A percentile compares a stretch with the other conserved stretches of the same genome.
phyloP scores from a whole-genome alignment of 2,797 vertebrate genomes.

The Lepus oiostolus region DNA sequence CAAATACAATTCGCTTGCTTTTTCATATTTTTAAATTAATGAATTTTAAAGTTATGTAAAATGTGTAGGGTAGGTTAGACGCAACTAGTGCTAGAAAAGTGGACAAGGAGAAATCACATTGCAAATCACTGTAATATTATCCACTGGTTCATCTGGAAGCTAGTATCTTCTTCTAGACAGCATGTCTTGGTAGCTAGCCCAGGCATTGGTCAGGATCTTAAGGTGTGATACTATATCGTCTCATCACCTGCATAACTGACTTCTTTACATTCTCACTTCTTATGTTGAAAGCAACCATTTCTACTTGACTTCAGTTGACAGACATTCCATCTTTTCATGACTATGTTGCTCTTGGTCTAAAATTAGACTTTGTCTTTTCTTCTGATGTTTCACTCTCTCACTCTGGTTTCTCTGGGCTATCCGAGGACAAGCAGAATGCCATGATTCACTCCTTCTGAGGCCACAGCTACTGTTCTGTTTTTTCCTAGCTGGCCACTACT shows the following conservation, averaged over 20 bases:
- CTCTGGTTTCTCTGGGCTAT: not conserved
- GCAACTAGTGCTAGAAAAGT: not conserved
- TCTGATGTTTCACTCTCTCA: not conserved
- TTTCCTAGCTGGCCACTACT: not conserved
- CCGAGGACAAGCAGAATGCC: not conserved
- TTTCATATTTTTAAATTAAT: conserved; percentile 37
- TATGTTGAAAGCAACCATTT: conserved; percentile 15
- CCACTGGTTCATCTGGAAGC: not conserved
- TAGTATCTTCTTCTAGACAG: not conserved
- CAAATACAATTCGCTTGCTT: not conserved
- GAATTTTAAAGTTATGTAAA: not conserved
- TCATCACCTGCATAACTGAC: not conserved
- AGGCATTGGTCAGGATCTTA: not conserved
- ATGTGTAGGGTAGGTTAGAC: not conserved
- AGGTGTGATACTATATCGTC: not conserved
- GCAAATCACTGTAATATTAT: not conserved
- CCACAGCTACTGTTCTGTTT: not conserved
- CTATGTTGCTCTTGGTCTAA: not conserved
- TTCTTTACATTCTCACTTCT: conserved; percentile 16
- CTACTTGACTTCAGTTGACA: not conserved
- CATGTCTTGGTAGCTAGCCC: not conserved
- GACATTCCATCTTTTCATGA: not conserved
- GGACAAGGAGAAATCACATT: not conserved
- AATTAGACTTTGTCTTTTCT: not conserved
- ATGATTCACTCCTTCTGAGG: not conserved